phyloP scores from a whole-genome alignment of 2,888 invertebrate species.

The Antitype chi region DNA sequence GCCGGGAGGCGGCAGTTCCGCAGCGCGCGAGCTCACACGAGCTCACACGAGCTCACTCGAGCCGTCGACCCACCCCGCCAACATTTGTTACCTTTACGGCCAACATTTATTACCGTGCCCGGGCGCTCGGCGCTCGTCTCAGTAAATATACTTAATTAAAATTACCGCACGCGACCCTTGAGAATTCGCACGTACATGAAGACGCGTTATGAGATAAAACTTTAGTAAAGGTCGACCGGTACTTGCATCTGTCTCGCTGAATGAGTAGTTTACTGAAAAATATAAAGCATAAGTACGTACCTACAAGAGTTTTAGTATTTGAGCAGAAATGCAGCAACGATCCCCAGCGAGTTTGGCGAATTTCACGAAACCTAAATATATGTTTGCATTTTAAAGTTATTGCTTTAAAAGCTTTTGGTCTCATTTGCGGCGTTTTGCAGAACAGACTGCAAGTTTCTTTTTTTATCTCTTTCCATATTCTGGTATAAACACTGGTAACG shows the following conservation, averaged over 20 bases:
- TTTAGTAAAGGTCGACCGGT: slow-evolving; percentile 70
- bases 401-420: slow-evolving; percentile 52
- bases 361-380: slow-evolving; percentile 37
- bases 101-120: slow-evolving; percentile 83
- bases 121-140: slow-evolving; percentile 78
- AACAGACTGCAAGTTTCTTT: slow-evolving; percentile 11
- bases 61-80: slow-evolving; percentile 66
- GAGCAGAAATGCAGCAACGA: slow-evolving; percentile 19
- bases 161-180: slow-evolving; percentile 83
- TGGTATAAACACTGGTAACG: slow-evolving; percentile 15
- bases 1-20: slow-evolving; percentile 62
- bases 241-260: slow-evolving; percentile 24
- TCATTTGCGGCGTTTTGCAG: slow-evolving; percentile 19
- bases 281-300: slow-evolving; percentile 30
- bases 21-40: slow-evolving; percentile 44
- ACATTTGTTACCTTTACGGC: slow-evolving; percentile 86
- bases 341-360: slow-evolving; percentile 32
- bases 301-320: slow-evolving; percentile 25
- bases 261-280: slow-evolving; percentile 39
- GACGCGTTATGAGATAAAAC: slow-evolving; percentile 79
- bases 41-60: slow-evolving; percentile 47
- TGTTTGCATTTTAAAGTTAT: slow-evolving; percentile 53
- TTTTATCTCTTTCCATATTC: slow-evolving; percentile 35
- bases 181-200: slow-evolving; percentile 78
- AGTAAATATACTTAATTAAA: slow-evolving; percentile 89